Percentiles rank a stretch among this genome's conserved stretches.
These are phyloP conservation scores for Penaeus indicus DNA, from an alignment of 1,140 invertebrate species.

Conservation along the genomic window DNA sequence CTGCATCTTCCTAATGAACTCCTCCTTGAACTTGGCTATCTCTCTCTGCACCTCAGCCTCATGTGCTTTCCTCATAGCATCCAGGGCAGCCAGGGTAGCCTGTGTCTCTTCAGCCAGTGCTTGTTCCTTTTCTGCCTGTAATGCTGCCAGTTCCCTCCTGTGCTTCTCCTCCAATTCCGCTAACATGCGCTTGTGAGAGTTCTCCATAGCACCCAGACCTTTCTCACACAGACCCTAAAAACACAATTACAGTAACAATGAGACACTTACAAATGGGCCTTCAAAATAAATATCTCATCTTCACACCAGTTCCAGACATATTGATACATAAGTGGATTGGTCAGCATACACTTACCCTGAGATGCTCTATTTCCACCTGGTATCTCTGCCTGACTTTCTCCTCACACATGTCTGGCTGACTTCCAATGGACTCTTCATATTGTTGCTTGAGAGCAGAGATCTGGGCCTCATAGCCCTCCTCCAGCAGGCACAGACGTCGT, in stretches of 20 bases:
- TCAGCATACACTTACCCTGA: slow-evolving; percentile 74
- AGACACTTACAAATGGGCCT: background rate
- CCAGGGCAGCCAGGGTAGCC: slow-evolving; percentile 78
- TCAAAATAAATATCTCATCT: background rate
- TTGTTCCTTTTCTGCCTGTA: slow-evolving; percentile 86
- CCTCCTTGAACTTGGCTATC: slow-evolving; percentile 82
- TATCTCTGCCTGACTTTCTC: slow-evolving; percentile 83
- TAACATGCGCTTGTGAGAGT: slow-evolving; percentile 86
- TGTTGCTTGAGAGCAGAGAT: slow-evolving; percentile 61
- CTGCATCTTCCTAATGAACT: slow-evolving; percentile 73
- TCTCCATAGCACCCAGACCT: slow-evolving; percentile 88
- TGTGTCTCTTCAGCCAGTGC: slow-evolving; percentile 91
- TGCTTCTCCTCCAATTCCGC: slow-evolving; percentile 88
- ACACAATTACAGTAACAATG: slow-evolving; percentile 29
- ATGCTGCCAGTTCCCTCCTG: slow-evolving; percentile 79
- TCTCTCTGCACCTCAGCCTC: slow-evolving; percentile 90
- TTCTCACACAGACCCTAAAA: slow-evolving; percentile 85
- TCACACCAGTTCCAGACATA: background rate
- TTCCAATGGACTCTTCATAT: slow-evolving; percentile 64
- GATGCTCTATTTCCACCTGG: slow-evolving; percentile 87
- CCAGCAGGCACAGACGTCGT: slow-evolving; percentile 78
- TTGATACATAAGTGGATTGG: background rate
- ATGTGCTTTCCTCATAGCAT: slow-evolving; percentile 93
- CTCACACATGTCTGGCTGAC: slow-evolving; percentile 72
- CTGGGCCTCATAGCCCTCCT: slow-evolving; percentile 77